These are phyloP conservation scores for Exocentrus adspersus DNA, from an alignment of 2,888 invertebrate species.

Conservation along the genomic window DNA sequence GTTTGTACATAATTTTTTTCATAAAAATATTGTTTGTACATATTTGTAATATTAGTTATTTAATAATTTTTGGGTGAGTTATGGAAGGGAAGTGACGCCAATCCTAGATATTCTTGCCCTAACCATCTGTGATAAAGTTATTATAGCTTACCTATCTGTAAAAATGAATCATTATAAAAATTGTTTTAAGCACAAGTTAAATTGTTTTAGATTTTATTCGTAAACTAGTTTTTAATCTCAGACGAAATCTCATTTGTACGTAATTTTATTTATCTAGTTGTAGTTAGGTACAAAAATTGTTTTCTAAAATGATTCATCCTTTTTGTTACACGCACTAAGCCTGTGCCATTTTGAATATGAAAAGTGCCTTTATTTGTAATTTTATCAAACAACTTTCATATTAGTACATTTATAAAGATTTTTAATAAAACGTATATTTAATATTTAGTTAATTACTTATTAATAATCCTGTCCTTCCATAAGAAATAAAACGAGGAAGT, in stretches of 20 bases:
- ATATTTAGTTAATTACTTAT: slow-evolving; percentile 8
- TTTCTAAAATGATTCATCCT: slow-evolving; percentile 34
- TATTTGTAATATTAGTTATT: slow-evolving; percentile 41
- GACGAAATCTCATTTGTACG: slow-evolving; percentile 50
- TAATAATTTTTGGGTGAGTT: slow-evolving; percentile 50
- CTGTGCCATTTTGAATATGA: slow-evolving; percentile 58
- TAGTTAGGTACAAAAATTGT: slow-evolving; percentile 35
- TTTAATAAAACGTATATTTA: slow-evolving; percentile 55
- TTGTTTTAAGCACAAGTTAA: slow-evolving; percentile 46
- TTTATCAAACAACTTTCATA: slow-evolving; percentile 51
- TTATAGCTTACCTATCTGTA: slow-evolving; percentile 47
- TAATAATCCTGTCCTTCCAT: too few species aligned
- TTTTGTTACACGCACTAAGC: slow-evolving; percentile 55
- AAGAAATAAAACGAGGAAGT: too few species aligned
- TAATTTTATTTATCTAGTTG: slow-evolving; percentile 50
- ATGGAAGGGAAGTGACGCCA: slow-evolving; percentile 47
- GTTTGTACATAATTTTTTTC: slow-evolving; percentile 54
- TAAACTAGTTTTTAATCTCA: slow-evolving; percentile 49
- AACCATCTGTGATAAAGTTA: slow-evolving; percentile 60
- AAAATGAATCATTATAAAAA: slow-evolving; percentile 34
- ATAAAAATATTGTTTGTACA: slow-evolving; percentile 47
- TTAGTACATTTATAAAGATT: slow-evolving; percentile 57
- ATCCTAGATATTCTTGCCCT: slow-evolving; percentile 61
- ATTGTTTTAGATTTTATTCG: slow-evolving; percentile 44
- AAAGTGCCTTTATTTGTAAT: slow-evolving; percentile 56